Conservation (phyloP, 1,140 invertebrate species). For the Trissolcus basalis region DNA sequence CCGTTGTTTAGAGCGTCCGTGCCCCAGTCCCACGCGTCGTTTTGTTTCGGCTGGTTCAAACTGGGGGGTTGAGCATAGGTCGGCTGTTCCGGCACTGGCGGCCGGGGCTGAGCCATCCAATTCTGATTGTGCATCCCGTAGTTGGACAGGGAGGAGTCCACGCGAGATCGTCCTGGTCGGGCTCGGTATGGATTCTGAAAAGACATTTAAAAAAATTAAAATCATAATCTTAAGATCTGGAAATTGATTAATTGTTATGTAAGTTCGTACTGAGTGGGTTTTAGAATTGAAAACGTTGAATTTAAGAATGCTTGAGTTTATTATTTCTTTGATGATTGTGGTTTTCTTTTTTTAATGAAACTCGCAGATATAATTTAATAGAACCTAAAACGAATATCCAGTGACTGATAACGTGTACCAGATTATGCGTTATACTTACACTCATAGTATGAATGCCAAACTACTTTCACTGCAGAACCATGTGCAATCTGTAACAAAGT, state of each 20-base stretch:
- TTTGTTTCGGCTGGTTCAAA: conserved; percentile 63
- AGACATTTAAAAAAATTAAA: not conserved
- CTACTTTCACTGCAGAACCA: conserved; percentile 55
- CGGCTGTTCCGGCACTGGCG: conserved; percentile 48
- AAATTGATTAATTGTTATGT: no score
- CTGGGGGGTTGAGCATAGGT: conserved; percentile 47
- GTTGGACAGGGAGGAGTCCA: conserved; percentile 61
- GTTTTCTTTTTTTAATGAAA: no score
- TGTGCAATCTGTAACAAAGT: conserved; percentile 63
- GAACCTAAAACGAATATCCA: no score
- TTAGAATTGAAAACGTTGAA: no score
- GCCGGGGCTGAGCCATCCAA: conserved; percentile 45
- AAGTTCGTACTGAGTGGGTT: no score
- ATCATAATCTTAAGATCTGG: not conserved
- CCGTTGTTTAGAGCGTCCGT: conserved; percentile 64
- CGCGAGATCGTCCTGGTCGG: conserved; percentile 63
- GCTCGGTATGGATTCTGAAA: conserved; percentile 73
- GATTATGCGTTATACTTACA: conserved; percentile 62
- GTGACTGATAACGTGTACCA: not conserved
- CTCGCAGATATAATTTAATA: no score
- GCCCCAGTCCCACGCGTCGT: conserved; percentile 70
- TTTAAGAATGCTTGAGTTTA: no score
- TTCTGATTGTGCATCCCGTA: conserved; percentile 70
- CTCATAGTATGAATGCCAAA: conserved; percentile 64
- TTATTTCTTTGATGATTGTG: not conserved